Evolutionary conservation across 2,113 vertebrate genomes (phyloP).

Genomic region (Hemiprocne comata): DNA sequence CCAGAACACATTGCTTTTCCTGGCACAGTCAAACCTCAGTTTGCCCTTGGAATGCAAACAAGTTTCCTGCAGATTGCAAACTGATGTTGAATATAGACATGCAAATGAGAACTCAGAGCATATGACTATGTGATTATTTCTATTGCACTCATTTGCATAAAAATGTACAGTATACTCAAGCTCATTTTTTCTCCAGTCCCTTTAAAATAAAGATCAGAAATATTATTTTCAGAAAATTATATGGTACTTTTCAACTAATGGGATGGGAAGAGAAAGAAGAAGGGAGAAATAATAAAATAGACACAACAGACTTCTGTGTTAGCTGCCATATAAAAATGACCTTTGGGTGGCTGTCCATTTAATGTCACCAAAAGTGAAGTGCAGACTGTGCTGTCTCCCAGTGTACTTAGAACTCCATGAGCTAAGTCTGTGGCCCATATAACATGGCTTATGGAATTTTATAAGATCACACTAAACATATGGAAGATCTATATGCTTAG

Average conservation of each 20-base stretch:
- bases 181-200: background rate
- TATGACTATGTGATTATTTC: constrained; percentile 5
- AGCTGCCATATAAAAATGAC: background rate
- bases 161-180: background rate
- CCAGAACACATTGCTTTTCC: background rate
- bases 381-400: background rate
- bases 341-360: background rate
- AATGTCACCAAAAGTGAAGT: background rate
- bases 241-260: background rate
- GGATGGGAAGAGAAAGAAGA: background rate
- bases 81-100: constrained; percentile 23
- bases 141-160: background rate
- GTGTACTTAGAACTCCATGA: background rate
- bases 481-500: background rate
- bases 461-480: background rate
- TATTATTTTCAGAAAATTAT: background rate
- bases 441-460: background rate
- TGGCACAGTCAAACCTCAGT: background rate
- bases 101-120: background rate
- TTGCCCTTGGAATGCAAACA: constrained; percentile 29
- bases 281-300: background rate
- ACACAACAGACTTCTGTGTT: background rate
- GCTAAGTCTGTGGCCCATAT: background rate
- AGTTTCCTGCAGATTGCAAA: constrained; percentile 6
- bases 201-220: background rate